A percentile compares a stretch with the other conserved stretches of the same genome.
phyloP scores from a whole-genome alignment of 1,140 invertebrate species.

The Bilobella aurantiaca region DNA sequence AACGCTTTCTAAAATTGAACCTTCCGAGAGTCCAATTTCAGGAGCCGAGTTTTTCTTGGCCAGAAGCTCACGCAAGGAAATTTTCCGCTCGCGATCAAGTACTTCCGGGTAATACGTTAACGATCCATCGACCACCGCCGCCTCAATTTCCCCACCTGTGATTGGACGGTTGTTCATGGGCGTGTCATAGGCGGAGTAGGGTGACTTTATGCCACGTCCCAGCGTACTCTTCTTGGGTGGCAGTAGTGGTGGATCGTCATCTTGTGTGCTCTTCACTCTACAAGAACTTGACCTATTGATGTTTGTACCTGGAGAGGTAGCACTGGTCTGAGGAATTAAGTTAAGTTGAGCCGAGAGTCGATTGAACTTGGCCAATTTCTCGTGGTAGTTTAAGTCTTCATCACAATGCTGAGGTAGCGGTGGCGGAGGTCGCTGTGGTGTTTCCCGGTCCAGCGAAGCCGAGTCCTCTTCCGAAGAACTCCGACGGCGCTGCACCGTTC shows the following conservation, averaged over 20 bases:
- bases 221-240: constrained; percentile 27
- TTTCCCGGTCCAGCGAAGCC: neutral
- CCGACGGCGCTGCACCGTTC: neutral
- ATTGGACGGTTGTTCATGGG: constrained; percentile 30
- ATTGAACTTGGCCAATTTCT: constrained; percentile 31
- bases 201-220: neutral
- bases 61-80: constrained; percentile 2
- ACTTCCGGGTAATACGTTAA: no score
- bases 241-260: constrained; percentile 12
- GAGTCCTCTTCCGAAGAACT: neutral
- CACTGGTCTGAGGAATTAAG: constrained; percentile 8
- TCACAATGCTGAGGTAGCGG: neutral
- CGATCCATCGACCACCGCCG: no score
- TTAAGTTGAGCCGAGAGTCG: constrained; percentile 24
- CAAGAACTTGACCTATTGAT: constrained; percentile 23
- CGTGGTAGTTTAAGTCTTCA: constrained; percentile 14
- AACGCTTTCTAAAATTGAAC: no score
- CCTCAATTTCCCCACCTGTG: no score
- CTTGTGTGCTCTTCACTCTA: neutral
- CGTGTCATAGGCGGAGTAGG: constrained; percentile 18
- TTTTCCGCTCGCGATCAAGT: neutral
- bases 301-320: neutral
- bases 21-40: constrained; percentile 20
- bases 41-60: constrained; percentile 32
- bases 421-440: neutral